A percentile compares a stretch with the other conserved stretches of the same genome.
Evolutionary conservation across 2,888 invertebrate species (phyloP).

Genomic region (Siphonodentalium dalli): DNA sequence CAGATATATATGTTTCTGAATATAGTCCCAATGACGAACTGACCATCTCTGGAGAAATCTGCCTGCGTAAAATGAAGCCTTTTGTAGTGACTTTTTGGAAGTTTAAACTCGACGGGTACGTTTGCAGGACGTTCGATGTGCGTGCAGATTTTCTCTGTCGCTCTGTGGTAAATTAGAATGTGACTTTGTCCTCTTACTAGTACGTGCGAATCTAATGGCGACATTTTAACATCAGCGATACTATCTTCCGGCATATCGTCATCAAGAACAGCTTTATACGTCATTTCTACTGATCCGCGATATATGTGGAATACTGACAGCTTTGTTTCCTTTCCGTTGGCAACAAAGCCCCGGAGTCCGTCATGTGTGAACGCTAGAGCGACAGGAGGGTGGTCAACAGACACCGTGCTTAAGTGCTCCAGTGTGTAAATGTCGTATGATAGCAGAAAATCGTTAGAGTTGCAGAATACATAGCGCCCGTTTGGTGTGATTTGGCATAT

Average conservation of each 20-base stretch:
- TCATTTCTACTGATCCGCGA: constrained; percentile 51
- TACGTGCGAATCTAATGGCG: constrained; percentile 44
- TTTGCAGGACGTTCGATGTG: constrained; percentile 50
- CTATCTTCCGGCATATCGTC: constrained; percentile 40
- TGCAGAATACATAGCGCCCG: constrained; percentile 53
- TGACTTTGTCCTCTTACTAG: constrained; percentile 41
- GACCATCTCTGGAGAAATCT: constrained; percentile 54
- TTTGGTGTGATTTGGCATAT: constrained; percentile 56
- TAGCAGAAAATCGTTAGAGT: constrained; percentile 49
- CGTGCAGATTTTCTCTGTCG: constrained; percentile 45
- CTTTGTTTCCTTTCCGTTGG: constrained; percentile 46
- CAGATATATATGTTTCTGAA: constrained; percentile 62
- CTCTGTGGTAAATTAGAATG: constrained; percentile 53
- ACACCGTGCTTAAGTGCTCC: constrained; percentile 44
- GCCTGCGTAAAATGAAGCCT: constrained; percentile 53
- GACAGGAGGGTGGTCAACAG: constrained; percentile 44
- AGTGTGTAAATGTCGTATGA: constrained; percentile 52
- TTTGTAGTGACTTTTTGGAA: constrained; percentile 51
- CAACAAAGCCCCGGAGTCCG: constrained; percentile 47
- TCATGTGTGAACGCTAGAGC: constrained; percentile 48
- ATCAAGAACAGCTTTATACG: constrained; percentile 49
- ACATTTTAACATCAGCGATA: constrained; percentile 37
- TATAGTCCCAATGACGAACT: constrained; percentile 55
- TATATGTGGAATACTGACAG: constrained; percentile 52
- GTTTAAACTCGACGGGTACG: constrained; percentile 57